Percentiles rank a stretch among this genome's conserved stretches.
phyloP scores from a whole-genome alignment of 2,888 invertebrate genomes.

The Thera britannica region DNA sequence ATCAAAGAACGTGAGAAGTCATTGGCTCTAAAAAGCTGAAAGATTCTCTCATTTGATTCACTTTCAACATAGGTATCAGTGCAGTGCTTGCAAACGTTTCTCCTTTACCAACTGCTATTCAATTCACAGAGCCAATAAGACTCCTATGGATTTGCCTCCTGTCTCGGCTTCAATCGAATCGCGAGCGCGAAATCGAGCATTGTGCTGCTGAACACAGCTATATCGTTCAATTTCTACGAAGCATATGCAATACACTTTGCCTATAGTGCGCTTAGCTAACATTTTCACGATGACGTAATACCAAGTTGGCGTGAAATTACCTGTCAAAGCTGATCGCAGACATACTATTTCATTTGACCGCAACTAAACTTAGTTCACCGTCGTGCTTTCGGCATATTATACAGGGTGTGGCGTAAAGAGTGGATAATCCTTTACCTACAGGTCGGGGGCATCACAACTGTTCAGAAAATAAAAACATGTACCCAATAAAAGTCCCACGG shows the following conservation, averaged over 20 bases:
- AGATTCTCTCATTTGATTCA: background rate
- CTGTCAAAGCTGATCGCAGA: background rate
- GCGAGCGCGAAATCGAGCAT: background rate
- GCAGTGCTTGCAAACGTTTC: background rate
- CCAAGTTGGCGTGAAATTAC: background rate
- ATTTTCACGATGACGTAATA: background rate
- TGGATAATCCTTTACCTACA: too few relatives aligned
- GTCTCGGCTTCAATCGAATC: background rate
- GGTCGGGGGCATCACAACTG: too few relatives aligned
- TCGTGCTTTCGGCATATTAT: too few relatives aligned
- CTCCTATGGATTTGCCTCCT: background rate
- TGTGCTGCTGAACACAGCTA: slow-evolving; percentile 4
- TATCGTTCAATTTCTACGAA: background rate
- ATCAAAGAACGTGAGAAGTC: background rate
- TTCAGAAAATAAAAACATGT: too few relatives aligned
- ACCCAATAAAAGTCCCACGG: too few relatives aligned
- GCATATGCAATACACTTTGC: background rate
- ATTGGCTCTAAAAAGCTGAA: background rate
- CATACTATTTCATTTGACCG: background rate
- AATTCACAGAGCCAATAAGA: slow-evolving; percentile 1
- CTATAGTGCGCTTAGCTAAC: background rate
- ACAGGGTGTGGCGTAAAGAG: too few relatives aligned
- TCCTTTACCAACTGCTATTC: background rate
- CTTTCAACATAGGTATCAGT: background rate
- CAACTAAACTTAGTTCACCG: background rate